Conservation (phyloP, 2,888 invertebrate genomes). For the Myopa tessellatipennis region DNA sequence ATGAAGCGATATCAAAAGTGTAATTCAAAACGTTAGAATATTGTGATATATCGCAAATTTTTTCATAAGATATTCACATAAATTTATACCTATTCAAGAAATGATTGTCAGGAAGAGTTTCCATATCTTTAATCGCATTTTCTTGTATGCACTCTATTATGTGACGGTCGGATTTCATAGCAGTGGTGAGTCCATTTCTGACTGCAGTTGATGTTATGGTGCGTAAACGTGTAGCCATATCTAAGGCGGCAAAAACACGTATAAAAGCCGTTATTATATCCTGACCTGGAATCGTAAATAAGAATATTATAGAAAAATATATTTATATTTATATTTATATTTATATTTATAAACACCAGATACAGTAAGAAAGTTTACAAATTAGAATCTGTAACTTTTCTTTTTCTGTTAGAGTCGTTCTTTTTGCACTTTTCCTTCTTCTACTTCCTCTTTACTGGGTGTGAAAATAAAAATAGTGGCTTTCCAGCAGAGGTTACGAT, state of each 20-base stretch:
- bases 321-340: too few relatives aligned
- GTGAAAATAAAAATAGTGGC: too few relatives aligned
- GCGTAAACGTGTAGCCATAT: conserved; percentile 73
- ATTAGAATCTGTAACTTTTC: too few relatives aligned
- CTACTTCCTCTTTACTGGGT: too few relatives aligned
- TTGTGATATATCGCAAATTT: too few relatives aligned
- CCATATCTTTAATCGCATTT: conserved; percentile 65
- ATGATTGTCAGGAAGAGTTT: conserved; percentile 69
- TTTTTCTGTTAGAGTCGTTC: too few relatives aligned
- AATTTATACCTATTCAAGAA: conserved; percentile 69
- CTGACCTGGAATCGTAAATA: conserved; percentile 63
- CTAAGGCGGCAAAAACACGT: conserved; percentile 77
- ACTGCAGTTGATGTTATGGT: conserved; percentile 75
- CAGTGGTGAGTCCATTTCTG: conserved; percentile 73
- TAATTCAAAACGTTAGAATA: not conserved
- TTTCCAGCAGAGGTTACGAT: too few relatives aligned
- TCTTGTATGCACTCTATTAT: conserved; percentile 73
- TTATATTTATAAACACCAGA: too few relatives aligned
- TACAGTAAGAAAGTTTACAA: too few relatives aligned
- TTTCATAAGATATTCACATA: conserved; percentile 53
- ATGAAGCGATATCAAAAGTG: too few relatives aligned
- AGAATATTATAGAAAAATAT: too few relatives aligned
- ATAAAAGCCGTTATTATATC: conserved; percentile 78
- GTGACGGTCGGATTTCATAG: conserved; percentile 71
- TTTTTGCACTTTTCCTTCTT: too few relatives aligned